phyloP scores from a whole-genome alignment of 2,888 invertebrate species.

The Syrista parreyssii region DNA sequence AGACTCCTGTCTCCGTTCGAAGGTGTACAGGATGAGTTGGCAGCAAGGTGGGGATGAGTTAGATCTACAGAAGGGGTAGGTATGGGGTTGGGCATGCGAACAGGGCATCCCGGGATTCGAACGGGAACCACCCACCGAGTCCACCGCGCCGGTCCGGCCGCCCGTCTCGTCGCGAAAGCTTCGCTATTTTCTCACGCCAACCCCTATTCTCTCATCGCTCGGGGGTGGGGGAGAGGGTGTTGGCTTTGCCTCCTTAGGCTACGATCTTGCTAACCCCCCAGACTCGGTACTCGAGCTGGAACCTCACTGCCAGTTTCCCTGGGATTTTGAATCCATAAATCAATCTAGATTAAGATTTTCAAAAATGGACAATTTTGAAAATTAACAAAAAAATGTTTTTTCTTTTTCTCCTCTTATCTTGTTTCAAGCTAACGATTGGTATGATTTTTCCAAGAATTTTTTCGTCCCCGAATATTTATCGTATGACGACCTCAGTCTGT shows the following conservation, averaged over 20 bases:
- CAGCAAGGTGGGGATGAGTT: slow-evolving; percentile 28
- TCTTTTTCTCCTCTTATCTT: background rate
- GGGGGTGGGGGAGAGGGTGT: background rate
- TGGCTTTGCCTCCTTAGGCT: background rate
- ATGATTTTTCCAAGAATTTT: background rate
- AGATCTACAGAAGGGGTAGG: slow-evolving; percentile 37
- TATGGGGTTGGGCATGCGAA: slow-evolving; percentile 68
- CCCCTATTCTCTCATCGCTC: background rate
- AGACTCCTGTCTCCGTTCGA: slow-evolving; percentile 21
- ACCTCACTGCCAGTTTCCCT: background rate
- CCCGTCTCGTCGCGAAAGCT: slow-evolving; percentile 50
- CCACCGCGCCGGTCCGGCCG: slow-evolving; percentile 65
- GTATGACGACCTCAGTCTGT: background rate
- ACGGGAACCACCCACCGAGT: slow-evolving; percentile 68
- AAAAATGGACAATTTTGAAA: background rate
- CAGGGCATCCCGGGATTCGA: slow-evolving; percentile 68
- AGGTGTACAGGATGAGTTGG: slow-evolving; percentile 28
- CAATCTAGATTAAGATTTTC: no score
- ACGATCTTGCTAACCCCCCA: background rate
- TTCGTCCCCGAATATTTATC: background rate
- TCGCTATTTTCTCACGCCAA: slow-evolving; percentile 52
- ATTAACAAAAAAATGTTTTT: background rate
- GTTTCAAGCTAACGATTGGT: background rate
- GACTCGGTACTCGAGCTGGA: background rate
- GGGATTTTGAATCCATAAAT: background rate